Evolutionary conservation across 2,113 vertebrate genomes (phyloP).

Genomic region (Centropus bengalensis): DNA sequence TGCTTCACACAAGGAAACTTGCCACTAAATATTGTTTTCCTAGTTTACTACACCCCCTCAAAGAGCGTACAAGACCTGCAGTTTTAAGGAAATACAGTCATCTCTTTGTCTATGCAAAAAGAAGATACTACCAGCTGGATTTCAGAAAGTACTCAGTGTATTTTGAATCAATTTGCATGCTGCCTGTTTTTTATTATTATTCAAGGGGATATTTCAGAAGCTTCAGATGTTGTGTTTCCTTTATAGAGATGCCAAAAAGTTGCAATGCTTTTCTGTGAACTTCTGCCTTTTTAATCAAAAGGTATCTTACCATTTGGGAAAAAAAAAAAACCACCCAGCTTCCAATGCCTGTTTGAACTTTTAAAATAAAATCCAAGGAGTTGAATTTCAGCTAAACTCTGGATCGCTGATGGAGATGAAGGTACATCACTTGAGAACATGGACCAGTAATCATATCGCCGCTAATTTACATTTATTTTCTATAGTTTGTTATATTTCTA

Average conservation of each 20-base stretch:
- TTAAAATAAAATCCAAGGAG: background rate
- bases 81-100: conserved; percentile 1
- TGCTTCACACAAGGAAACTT: background rate
- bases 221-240: background rate
- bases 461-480: background rate
- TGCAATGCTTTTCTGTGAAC: background rate
- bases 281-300: background rate
- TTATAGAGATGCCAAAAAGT: background rate
- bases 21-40: background rate
- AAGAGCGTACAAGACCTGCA: background rate
- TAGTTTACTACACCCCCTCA: background rate
- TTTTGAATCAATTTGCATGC: conserved; percentile 9
- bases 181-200: background rate
- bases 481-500: background rate
- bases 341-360: background rate
- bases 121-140: background rate
- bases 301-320: background rate
- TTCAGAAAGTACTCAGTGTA: background rate
- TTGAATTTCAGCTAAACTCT: background rate
- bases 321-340: background rate
- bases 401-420: background rate
- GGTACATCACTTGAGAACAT: background rate
- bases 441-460: background rate
- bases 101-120: background rate
- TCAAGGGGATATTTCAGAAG: conserved; percentile 12